These are phyloP conservation scores for Oscheius onirici DNA, from an alignment of 2,888 invertebrate genomes.

Conservation along the genomic window DNA sequence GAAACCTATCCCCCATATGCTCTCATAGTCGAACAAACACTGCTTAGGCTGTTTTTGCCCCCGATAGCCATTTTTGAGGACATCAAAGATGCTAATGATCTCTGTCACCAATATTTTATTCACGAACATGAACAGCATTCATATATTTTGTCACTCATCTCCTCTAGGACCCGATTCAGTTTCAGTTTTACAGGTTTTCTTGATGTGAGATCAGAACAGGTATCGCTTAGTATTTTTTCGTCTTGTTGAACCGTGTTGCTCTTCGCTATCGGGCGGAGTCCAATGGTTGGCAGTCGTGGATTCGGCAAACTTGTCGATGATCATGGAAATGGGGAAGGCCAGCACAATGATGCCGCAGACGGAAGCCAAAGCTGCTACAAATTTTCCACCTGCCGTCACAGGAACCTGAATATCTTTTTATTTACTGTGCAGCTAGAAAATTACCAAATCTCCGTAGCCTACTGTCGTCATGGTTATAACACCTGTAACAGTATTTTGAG, in stretches of 20 bases:
- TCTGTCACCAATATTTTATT: not conserved
- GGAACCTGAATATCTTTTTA: too few species aligned
- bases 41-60: not conserved
- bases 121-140: not conserved
- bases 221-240: conserved; percentile 29
- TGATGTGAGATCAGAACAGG: conserved; percentile 22
- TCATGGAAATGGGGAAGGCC: conserved; percentile 71
- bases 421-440: too few species aligned
- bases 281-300: conserved; percentile 41
- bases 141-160: conserved; percentile 8
- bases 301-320: conserved; percentile 70
- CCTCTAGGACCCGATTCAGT: conserved; percentile 5
- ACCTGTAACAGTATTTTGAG: conserved; percentile 32
- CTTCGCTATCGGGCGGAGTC: conserved; percentile 4
- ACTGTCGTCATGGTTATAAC: conserved; percentile 64
- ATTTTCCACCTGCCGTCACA: conserved; percentile 68
- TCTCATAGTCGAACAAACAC: conserved; percentile 1
- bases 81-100: not conserved
- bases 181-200: conserved; percentile 19
- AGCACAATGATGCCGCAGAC: conserved; percentile 70
- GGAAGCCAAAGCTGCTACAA: conserved; percentile 67
- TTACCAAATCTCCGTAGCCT: conserved; percentile 68
- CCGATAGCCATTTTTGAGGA: not conserved
- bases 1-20: not conserved
- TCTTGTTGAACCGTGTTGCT: conserved; percentile 4